phyloP scores from a whole-genome alignment of 30 jellyfish, hydroid and myxozoan species.

The Pseudorhiza aurosa region DNA sequence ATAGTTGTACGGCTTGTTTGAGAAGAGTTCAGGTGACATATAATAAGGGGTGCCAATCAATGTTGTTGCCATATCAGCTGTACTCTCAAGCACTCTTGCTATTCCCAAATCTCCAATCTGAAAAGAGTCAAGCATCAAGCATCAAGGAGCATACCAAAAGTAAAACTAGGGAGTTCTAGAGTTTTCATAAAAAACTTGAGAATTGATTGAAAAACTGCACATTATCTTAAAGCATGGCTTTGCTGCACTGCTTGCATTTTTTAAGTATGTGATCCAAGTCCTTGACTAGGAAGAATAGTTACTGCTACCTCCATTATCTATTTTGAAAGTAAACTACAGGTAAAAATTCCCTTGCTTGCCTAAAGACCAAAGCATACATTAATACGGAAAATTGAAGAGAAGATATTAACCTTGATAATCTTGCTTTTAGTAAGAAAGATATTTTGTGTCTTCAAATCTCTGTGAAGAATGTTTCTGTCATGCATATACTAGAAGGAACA shows the following conservation, averaged over 20 bases:
- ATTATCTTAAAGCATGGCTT: not conserved
- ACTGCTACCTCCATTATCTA: no score
- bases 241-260: not conserved
- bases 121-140: no score
- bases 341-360: no score
- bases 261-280: no score
- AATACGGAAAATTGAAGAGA: not conserved
- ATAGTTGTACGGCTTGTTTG: slow-evolving; percentile 95
- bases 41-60: slow-evolving; percentile 98
- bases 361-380: no score
- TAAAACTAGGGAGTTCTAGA: no score
- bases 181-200: no score
- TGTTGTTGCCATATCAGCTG: slow-evolving; percentile 97
- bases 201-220: no score
- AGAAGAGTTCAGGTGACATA: slow-evolving; percentile 98
- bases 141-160: no score
- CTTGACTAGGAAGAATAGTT: no score
- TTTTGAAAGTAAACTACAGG: no score
- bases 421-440: slow-evolving; percentile 90
- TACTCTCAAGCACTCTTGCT: slow-evolving; percentile 95
- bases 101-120: slow-evolving; percentile 98
- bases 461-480: slow-evolving; percentile 87
- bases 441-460: slow-evolving; percentile 97
- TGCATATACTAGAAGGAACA: slow-evolving; percentile 84
- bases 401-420: slow-evolving; percentile 82